Base-by-base conservation (phyloP, 2,888 invertebrate genomes). In the Xestia xanthographa region DNA sequence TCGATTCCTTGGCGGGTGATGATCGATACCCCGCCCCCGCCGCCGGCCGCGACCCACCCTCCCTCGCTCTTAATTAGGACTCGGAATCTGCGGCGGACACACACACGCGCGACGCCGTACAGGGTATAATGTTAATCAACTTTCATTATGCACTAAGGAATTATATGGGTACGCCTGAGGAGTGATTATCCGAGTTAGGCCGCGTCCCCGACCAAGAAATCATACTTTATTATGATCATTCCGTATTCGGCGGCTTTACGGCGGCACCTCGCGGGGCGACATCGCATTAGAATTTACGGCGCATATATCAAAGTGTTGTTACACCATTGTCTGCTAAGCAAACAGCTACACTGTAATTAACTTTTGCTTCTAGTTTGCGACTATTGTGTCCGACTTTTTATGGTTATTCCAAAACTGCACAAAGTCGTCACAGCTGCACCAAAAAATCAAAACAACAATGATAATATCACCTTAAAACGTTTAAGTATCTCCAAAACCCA, bases 41-140 rank as follows among this genome's bases (percentile, higher is more conserved):
- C 92, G 92, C 89, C 92, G 94, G 94, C 94, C 94, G 94, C 93
- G 93, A 92, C 93, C 94, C 94, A 92, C 94, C 92, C 93, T 96
- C 97, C 97, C 97, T 97, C 97, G 97, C 97, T 98, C 98, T 98
- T 98, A 98, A 98, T 98, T 98, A 98, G 98, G 97, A 98, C 97
- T 97, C 97, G 97, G 97, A 98, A 98, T 98, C 98, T 98, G 98
- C 97, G 97, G 97, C 97, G 97, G 98, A 98, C 98, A 97, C 97
- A 97, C 97, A 97, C 96, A 95, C 94, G 90, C 93, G 82, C 78
- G 80, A 77, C 86, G 85, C 62, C 86, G 88, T 91, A 90, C 90
- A 89, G 91, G 88, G 92, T 92, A 92, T 95, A 95, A 96, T 95
- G 96, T 96, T 96, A 96, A 96, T 96, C 96, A 96, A 96, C 96